Evolutionary conservation across 2,797 vertebrate species (phyloP).

Genomic region (Pipistrellus pipistrellus): DNA sequence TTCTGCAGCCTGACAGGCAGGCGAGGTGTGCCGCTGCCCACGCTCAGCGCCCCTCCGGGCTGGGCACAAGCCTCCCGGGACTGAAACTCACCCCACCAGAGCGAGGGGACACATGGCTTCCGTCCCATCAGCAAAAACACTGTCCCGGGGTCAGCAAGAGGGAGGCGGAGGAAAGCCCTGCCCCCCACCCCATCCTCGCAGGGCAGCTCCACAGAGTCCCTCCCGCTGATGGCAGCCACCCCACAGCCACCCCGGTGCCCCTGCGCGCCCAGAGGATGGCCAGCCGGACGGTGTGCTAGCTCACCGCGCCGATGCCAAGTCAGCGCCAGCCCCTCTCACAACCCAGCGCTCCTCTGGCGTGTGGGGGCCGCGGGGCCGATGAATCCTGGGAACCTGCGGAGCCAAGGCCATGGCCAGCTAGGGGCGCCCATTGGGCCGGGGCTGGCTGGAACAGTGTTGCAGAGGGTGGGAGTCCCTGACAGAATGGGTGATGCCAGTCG

Average conservation of each 20-base stretch:
- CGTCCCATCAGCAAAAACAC: not conserved
- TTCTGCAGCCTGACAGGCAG: not conserved
- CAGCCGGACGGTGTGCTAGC: fast-evolving
- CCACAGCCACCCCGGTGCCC: not conserved
- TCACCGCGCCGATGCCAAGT: not conserved
- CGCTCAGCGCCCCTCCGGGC: not conserved
- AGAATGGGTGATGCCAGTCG: not conserved
- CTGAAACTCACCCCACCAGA: not conserved
- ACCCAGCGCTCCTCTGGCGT: slow-evolving; percentile 32
- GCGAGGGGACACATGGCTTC: not conserved
- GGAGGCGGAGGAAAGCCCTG: slow-evolving; percentile 3
- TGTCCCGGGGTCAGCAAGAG: not conserved
- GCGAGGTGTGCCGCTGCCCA: fast-evolving
- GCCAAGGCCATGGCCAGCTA: too few relatives aligned
- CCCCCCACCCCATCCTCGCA: not conserved
- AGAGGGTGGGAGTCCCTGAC: not conserved
- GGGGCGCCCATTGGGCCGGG: not conserved
- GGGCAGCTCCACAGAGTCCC: not conserved
- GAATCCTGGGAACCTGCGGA: not conserved
- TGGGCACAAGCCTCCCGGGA: too few relatives aligned
- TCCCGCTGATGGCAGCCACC: fast-evolving
- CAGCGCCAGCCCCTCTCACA: not conserved
- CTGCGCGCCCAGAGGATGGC: not conserved
- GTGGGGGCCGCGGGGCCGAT: not conserved
- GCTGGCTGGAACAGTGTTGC: not conserved